phyloP scores from a whole-genome alignment of 2,797 vertebrate genomes.

The Acropternis orthonyx region DNA sequence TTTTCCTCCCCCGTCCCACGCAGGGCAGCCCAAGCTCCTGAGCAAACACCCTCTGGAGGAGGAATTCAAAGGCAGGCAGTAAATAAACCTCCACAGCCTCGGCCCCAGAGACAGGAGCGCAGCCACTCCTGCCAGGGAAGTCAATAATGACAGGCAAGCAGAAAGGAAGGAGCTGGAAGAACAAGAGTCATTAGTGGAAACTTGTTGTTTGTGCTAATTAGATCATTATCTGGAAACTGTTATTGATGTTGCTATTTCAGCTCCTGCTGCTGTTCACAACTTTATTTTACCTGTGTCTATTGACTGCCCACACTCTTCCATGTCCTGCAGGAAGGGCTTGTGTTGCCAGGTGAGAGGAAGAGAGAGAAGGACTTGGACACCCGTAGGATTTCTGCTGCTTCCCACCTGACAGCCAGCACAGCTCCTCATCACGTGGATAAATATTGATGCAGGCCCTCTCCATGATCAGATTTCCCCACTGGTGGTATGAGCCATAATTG shows the following conservation, averaged over 20 bases:
- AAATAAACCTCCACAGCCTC: neutral
- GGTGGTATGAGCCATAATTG: neutral
- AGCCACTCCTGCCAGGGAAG: neutral
- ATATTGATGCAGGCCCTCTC: neutral
- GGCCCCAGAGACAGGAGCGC: neutral
- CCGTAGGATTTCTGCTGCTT: neutral
- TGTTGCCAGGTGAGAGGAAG: neutral
- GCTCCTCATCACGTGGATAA: neutral
- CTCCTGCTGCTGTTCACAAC: conserved; percentile 30
- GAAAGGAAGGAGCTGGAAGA: conserved; percentile 48
- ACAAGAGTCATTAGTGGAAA: conserved; percentile 58
- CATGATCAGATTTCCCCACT: neutral
- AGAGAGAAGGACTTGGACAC: neutral
- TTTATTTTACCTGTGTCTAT: neutral
- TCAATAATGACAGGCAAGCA: neutral
- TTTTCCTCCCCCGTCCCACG: neutral
- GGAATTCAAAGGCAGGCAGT: neutral
- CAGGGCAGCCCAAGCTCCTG: neutral
- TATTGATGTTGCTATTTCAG: conserved; percentile 54
- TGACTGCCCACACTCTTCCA: neutral
- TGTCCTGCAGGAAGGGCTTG: neutral
- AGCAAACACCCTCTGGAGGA: conserved; percentile 6
- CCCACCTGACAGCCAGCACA: neutral
- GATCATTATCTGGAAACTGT: conserved; percentile 59
- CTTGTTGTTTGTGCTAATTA: conserved; percentile 59